Base-by-base conservation (phyloP, 2,113 vertebrate species). In the Triplophysa siluroides region DNA sequence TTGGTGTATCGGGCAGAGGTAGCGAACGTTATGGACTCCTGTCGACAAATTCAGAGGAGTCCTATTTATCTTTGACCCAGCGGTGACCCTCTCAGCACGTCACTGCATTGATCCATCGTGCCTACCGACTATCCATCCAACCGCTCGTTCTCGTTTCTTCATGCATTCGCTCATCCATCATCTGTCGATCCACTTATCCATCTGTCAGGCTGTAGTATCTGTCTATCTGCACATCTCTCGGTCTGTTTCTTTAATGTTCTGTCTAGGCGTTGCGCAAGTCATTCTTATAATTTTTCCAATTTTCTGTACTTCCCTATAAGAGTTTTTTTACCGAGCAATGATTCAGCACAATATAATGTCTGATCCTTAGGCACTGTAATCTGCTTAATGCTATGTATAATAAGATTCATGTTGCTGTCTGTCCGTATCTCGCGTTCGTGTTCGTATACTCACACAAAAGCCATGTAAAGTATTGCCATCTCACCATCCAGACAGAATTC, bases 331-430 rank as follows among this genome's bases (percentile, higher is more conserved):
- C 19, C 47, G 47, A 18, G 38, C 45, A 74, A n/a, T 72, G 78
- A 78, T 69, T 73, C 75, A 56, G 56, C 79, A 56, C 65, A 76
- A 79, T 78, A 76, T 68, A 61, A 79, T 61, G 64, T 64, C 6
- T 58, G 38, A 74, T 79, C 62, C 70, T 81, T 78, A 81, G 68
- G 56, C 58, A 38, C 60, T 76, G 76, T 62, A 82, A 82, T 81
- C 60, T 58, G 60, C 50, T 79, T 26, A 16, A 76, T 81, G 70
- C 58, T 76, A 63, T 81, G 58, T 76, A 82, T 29, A 50, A 76
- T 29, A 29, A n/a, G 38, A 76, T 63, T 16, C 41, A 45, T 63
- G 19, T 29, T 19, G 47, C 16, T 63, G 73, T 76, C 60, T 9
- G 14, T 63, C 41, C 5, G 19, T 58, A 63, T 76, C 33, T 74